Conservation (phyloP, 1,140 invertebrate species). For the Coboldia fuscipes region DNA sequence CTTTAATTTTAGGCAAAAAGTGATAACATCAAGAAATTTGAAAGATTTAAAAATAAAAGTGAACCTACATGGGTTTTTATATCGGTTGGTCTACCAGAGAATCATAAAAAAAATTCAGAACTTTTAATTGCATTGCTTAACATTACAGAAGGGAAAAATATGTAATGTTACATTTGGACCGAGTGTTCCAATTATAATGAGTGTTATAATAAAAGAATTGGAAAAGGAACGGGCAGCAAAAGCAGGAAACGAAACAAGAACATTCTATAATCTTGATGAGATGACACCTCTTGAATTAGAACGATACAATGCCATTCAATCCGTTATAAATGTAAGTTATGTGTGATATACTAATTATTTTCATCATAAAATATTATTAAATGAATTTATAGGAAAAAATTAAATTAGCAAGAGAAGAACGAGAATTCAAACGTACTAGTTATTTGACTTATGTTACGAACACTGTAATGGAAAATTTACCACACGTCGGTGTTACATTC, state of each 20-base stretch:
- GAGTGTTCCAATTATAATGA: slow-evolving; percentile 54
- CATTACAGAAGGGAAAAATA: slow-evolving; percentile 64
- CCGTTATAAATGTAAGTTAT: too few species aligned
- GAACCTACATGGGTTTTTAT: slow-evolving; percentile 84
- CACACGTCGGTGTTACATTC: slow-evolving; percentile 16
- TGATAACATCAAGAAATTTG: slow-evolving; percentile 54
- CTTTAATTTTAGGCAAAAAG: slow-evolving; percentile 80
- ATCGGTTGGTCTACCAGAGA: too few species aligned
- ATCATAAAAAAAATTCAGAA: too few species aligned
- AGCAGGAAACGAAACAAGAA: slow-evolving; percentile 12
- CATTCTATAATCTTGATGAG: slow-evolving; percentile 25
- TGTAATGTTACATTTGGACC: slow-evolving; percentile 70
- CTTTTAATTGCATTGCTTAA: too few species aligned
- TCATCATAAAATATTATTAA: too few species aligned
- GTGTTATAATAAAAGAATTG: slow-evolving; percentile 54
- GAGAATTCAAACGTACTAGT: slow-evolving; percentile 15
- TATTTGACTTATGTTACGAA: slow-evolving; percentile 21
- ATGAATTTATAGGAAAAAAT: slow-evolving; percentile 8
- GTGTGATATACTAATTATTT: too few species aligned
- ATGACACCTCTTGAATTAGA: slow-evolving; percentile 29
- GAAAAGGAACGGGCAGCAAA: slow-evolving; percentile 26
- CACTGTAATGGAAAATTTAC: slow-evolving; percentile 21
- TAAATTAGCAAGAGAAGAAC: slow-evolving; percentile 16
- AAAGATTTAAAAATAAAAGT: slow-evolving; percentile 65
- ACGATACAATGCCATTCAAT: slow-evolving; percentile 11